Conservation (phyloP, 2,888 invertebrate species). For the Argynnis bischoffii region DNA sequence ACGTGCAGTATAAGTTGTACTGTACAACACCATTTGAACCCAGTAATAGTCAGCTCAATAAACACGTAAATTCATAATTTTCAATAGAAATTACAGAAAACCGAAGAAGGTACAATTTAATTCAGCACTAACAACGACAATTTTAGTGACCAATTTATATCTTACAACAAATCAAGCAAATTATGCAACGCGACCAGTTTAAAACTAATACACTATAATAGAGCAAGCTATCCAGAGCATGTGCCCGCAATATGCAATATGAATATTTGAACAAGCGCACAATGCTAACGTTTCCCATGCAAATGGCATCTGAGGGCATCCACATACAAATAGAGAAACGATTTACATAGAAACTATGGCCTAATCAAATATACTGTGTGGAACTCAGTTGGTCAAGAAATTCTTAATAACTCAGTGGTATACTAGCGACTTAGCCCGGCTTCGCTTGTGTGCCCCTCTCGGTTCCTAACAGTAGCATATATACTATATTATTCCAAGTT, state of each 20-base stretch:
- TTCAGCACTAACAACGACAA: too few relatives aligned
- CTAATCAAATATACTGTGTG: background rate
- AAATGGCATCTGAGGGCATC: constrained; percentile 25
- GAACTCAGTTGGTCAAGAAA: background rate
- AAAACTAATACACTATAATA: constrained; percentile 10
- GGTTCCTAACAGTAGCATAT: too few relatives aligned
- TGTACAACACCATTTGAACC: too few relatives aligned
- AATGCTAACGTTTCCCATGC: constrained; percentile 27
- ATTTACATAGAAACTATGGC: constrained; percentile 23
- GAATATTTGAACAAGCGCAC: constrained; percentile 26
- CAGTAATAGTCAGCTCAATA: too few relatives aligned
- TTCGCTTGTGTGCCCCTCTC: too few relatives aligned
- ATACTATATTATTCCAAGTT: too few relatives aligned
- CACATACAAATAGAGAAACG: constrained; percentile 17
- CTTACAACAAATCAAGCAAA: background rate
- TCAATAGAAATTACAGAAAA: too few relatives aligned
- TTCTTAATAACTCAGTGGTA: background rate
- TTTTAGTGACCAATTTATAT: too few relatives aligned
- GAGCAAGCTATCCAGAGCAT: constrained; percentile 12
- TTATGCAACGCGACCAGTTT: background rate
- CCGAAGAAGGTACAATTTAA: too few relatives aligned
- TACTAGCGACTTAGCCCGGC: too few relatives aligned
- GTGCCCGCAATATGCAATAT: constrained; percentile 25
- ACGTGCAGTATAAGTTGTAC: too few relatives aligned
- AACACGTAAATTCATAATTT: too few relatives aligned